Percentiles rank a stretch among this genome's conserved stretches.
These are phyloP conservation scores for Apodemia duryi DNA, from an alignment of 2,888 invertebrate species.

Conservation along the genomic window DNA sequence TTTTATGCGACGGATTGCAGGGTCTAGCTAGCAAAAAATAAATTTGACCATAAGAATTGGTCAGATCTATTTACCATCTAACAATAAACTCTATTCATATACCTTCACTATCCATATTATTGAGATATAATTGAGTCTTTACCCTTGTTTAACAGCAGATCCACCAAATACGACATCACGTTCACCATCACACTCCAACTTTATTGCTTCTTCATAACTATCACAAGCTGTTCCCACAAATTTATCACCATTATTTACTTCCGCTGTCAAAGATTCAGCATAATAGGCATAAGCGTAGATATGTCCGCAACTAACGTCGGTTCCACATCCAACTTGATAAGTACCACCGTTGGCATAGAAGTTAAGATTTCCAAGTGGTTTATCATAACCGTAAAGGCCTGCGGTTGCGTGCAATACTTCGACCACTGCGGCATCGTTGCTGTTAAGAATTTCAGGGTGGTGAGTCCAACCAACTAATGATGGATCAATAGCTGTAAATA, in stretches of 20 bases:
- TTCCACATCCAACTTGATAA: conserved; percentile 51
- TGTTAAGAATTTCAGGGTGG: conserved; percentile 47
- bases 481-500: conserved; percentile 60
- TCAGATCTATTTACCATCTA: too few relatives aligned
- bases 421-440: conserved; percentile 52
- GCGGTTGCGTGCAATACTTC: conserved; percentile 63
- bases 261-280: conserved; percentile 53
- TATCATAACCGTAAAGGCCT: conserved; percentile 55
- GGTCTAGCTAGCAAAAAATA: too few relatives aligned
- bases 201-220: conserved; percentile 44
- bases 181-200: conserved; percentile 44
- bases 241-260: conserved; percentile 34
- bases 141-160: conserved; percentile 43
- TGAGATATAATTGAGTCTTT: conserved; percentile 27
- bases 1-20: too few relatives aligned
- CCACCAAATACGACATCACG: conserved; percentile 55
- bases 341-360: conserved; percentile 67
- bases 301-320: conserved; percentile 48
- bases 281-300: conserved; percentile 50
- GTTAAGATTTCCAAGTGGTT: conserved; percentile 58
- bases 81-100: not conserved
- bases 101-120: not conserved
- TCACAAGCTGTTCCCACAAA: conserved; percentile 61
- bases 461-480: conserved; percentile 64
- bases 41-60: too few relatives aligned